Base-by-base conservation (phyloP, 2,888 invertebrate genomes). In the Tachystola acroxantha region DNA sequence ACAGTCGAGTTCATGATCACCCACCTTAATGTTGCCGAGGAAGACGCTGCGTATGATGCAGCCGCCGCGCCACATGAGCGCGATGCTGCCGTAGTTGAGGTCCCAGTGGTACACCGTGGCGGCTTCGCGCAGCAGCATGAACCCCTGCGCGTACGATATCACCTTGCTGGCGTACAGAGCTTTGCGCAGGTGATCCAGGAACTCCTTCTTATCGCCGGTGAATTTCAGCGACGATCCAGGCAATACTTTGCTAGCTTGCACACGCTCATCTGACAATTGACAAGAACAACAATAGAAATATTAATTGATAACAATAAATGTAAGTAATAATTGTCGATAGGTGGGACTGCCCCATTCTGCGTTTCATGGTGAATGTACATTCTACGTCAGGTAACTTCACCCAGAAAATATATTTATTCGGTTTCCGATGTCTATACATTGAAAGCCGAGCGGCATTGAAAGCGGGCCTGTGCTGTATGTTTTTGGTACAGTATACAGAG, bases 31-130 rank as follows among this genome's bases (percentile, higher is more conserved):
- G 42, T 87, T 87, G 1, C 79, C 85, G 20, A 81, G 70, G 61
- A 81, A 84, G 2, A 68, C 88, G 89, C 96, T 96, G 70, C 98
- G 90, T 64, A 98, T 99, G 64, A 99, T 99, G 74, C 98, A 99
- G n/a, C 99, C 99, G 10, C 98, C 98, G 45, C 99, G 91, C 99
- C 99, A 99, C 99, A 99, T 99, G 28, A 99, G 87, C 1, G 99
- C 99, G 48, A 99, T 98, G 37, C 96, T 96, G 33, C 99, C 99
- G 64, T 98, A 97, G 85, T 99, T 99, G 42, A 99, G 87, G 46
- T 96, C 93, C 99, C 99, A 99, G 4, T 92, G 91, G 66, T 96
- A 93, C 0, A 95, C 91, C 68, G 92, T 92, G 9, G 98, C 98
- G 9, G 98, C 97, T 75, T 97, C 96, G 29, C 96, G 89, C 63